Evolutionary conservation across 2,113 vertebrate species (phyloP).

Genomic region (Melanocharis versteri): DNA sequence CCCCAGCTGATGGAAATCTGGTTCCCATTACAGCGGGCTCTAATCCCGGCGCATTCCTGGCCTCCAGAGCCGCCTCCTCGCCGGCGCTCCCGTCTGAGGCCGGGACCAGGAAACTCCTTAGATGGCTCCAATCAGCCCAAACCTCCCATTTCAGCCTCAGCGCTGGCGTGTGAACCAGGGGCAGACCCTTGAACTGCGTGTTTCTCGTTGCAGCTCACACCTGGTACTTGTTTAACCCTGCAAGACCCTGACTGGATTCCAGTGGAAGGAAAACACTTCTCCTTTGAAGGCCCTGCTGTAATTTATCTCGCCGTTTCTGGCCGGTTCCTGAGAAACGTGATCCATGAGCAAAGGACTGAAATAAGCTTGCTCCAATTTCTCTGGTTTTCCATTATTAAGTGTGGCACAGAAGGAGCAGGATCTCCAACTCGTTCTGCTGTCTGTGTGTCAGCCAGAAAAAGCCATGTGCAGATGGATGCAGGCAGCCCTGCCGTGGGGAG

Average conservation of each 20-base stretch:
- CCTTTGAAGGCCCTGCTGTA: background rate
- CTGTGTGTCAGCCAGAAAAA: background rate
- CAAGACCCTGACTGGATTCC: background rate
- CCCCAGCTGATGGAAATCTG: background rate
- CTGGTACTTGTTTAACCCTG: conserved; percentile 6
- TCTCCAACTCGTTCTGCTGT: background rate
- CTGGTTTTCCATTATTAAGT: background rate
- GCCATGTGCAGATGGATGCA: background rate
- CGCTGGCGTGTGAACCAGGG: background rate
- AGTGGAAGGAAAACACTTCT: background rate
- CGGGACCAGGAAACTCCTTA: background rate
- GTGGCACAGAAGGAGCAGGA: background rate
- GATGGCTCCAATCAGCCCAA: background rate
- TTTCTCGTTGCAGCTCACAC: background rate
- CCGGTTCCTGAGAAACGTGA: background rate
- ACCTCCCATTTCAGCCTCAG: background rate
- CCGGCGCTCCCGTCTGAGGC: background rate
- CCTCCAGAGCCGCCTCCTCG: background rate
- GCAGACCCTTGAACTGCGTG: conserved; percentile 7
- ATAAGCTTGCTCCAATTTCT: background rate
- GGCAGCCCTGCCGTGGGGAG: background rate
- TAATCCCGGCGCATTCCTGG: background rate
- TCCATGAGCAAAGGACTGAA: background rate
- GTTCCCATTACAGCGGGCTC: background rate
- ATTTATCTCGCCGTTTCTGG: conserved; percentile 24